Conservation (phyloP, 1,140 invertebrate genomes). For the Aphaenogaster ashmeadi region DNA sequence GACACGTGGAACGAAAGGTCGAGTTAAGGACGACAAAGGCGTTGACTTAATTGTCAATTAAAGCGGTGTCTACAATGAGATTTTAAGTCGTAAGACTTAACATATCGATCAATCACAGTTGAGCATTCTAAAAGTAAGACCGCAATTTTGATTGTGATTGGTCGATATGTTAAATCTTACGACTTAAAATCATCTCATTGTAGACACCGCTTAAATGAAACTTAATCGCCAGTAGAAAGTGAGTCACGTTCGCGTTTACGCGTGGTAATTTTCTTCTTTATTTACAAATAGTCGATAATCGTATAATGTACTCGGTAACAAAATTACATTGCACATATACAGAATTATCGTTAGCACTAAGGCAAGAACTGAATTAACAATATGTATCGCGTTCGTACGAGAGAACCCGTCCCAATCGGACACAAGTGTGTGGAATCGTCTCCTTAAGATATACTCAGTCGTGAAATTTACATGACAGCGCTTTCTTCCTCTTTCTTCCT, state of each 20-base stretch:
- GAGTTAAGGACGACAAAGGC: not conserved
- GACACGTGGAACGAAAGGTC: not conserved
- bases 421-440: slow-evolving; percentile 61
- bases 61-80: no score
- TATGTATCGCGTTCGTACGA: slow-evolving; percentile 64
- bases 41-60: no score
- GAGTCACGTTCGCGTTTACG: slow-evolving; percentile 3
- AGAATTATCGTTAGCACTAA: slow-evolving; percentile 80
- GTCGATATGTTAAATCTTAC: no score
- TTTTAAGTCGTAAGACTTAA: no score
- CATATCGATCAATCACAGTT: no score
- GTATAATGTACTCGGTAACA: slow-evolving; percentile 82
- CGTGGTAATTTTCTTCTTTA: slow-evolving; percentile 77
- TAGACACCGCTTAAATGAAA: no score
- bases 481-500: slow-evolving; percentile 24
- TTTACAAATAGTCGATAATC: slow-evolving; percentile 83
- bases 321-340: slow-evolving; percentile 83
- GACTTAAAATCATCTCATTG: no score
- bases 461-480: slow-evolving; percentile 71
- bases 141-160: no score
- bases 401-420: slow-evolving; percentile 75
- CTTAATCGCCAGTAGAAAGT: not conserved
- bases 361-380: slow-evolving; percentile 80
- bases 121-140: no score
- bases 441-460: slow-evolving; percentile 74